Evolutionary conservation across 2,113 vertebrate species (phyloP).

Genomic region (Leptobrachium leishanense): DNA sequence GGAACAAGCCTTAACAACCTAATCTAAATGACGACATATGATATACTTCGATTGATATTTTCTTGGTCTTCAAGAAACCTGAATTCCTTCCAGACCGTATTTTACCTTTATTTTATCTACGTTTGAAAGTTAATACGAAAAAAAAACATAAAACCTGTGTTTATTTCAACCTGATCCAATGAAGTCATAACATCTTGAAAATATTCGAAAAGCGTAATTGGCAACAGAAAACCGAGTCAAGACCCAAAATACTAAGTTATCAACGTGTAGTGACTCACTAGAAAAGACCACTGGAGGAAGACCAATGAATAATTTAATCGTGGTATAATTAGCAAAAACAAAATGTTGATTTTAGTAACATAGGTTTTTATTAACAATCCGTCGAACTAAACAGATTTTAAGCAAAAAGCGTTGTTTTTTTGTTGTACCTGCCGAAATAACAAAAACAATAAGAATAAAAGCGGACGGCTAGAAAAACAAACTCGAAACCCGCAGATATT

Average conservation of each 20-base stretch:
- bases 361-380: neutral
- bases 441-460: neutral
- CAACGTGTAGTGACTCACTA: conserved; percentile 20
- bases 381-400: neutral
- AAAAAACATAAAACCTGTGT: conserved; percentile 1
- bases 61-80: neutral
- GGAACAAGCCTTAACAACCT: neutral
- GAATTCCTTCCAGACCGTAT: conserved; percentile 6
- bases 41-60: conserved; percentile 9
- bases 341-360: too few relatives aligned
- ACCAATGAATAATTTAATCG: conserved; percentile 1
- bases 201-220: conserved; percentile 9
- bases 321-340: too few relatives aligned
- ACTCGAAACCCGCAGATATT: neutral
- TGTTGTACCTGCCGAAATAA: neutral
- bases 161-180: neutral
- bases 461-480: neutral
- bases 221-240: conserved; percentile 6
- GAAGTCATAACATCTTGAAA: conserved; percentile 26
- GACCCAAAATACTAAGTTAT: conserved; percentile 29
- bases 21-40: conserved; percentile 15
- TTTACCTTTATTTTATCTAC: conserved; percentile 4
- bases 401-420: neutral
- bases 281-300: conserved; percentile 10
- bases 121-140: conserved; percentile 18